Base-by-base conservation (phyloP, 2,888 invertebrate genomes). In the Tridacna crocea region DNA sequence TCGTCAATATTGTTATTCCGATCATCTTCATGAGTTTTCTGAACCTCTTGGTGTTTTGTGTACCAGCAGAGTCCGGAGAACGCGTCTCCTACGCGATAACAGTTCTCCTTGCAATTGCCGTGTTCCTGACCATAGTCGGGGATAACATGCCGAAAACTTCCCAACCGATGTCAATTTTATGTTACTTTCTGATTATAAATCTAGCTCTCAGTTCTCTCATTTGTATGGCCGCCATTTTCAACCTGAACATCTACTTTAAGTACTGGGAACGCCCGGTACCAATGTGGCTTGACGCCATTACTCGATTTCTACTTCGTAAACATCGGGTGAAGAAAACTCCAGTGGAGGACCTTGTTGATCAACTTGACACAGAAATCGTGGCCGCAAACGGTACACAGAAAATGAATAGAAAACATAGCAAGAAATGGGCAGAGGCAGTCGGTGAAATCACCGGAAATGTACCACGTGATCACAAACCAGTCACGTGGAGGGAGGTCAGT, bases 91-190 rank as follows among this genome's bases (percentile, higher is more conserved):
- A 74, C 26, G 80, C 85, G n/a, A 85, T 87, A 13, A 88, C 88
- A 6, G 87, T 87, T 24, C 82, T 88, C 19, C 83, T 88, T n/a
- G 84, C 87, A 0, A 85, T 87, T 55, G 85, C 88, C 19, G 87
- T 88, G 48, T 88, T 88, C 68, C 73, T 88, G 22, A 88, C 88
- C 8, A 73, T 87, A 66, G 87, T 88, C 19, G 83, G 85, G 12
- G 87, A 87, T 51, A 88, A 85, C 58, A 68, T 87, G 60, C 87
- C 88, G 0, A 83, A 82, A 46, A 82, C 87, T 2, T 84, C 88
- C 3, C 66, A 85, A 24, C 85, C 88, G 0, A 87, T 88, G 87
- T 86, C 88, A 4, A 74, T 83, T 0, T 79, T 88, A 0, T 83
- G 87, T 60, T 88, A 85, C 47, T 86, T 87, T 58, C 80, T 88